Evolutionary conservation across 2,888 invertebrate genomes (phyloP).

Genomic region (Chydorus sphaericus): DNA sequence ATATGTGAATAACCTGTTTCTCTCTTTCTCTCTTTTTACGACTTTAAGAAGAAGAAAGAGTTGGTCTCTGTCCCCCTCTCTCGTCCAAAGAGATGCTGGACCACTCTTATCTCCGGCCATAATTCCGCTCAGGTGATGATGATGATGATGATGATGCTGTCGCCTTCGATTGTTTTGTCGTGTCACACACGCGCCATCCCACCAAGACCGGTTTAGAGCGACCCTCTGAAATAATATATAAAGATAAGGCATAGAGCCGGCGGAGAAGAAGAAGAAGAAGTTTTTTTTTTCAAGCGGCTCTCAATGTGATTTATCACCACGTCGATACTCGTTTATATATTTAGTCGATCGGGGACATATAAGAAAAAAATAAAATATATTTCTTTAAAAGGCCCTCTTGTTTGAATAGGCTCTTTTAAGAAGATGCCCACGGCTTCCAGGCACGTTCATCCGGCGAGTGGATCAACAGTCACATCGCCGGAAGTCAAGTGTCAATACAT

Average conservation of each 20-base stretch:
- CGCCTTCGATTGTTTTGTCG: conserved; percentile 7
- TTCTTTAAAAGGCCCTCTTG: too few relatives aligned
- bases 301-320: not conserved
- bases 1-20: too few relatives aligned
- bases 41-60: not conserved
- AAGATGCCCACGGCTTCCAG: too few relatives aligned
- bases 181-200: not conserved
- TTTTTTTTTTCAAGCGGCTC: not conserved
- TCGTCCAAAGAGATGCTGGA: too few relatives aligned
- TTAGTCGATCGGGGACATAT: too few relatives aligned
- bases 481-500: too few relatives aligned
- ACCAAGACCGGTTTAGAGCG: not conserved
- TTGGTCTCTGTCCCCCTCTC: not conserved
- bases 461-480: too few relatives aligned
- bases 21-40: not conserved
- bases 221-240: not conserved
- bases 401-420: too few relatives aligned
- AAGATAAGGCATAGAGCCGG: not conserved
- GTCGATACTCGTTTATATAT: not conserved
- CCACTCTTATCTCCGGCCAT: too few relatives aligned
- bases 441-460: too few relatives aligned
- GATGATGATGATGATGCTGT: conserved; percentile 5
- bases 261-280: not conserved
- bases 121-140: not conserved
- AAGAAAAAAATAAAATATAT: too few relatives aligned